Conservation (phyloP, 1,140 invertebrate genomes). For the Samia ricini region DNA sequence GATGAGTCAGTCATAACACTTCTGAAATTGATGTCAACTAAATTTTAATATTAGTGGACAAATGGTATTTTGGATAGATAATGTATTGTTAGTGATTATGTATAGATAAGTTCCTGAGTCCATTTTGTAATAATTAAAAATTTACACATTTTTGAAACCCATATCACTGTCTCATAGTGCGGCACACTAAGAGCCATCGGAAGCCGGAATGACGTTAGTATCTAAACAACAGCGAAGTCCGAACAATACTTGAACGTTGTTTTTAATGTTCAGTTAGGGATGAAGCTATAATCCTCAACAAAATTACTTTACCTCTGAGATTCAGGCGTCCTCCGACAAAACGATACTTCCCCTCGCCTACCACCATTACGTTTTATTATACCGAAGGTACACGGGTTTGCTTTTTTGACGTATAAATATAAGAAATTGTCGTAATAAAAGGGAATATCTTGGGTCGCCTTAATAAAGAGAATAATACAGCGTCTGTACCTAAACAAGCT, state of each 20-base stretch:
- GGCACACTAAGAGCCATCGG: too few relatives aligned
- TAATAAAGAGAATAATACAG: constrained; percentile 27
- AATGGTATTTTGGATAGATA: too few relatives aligned
- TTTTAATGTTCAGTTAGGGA: constrained; percentile 37
- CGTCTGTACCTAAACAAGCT: constrained; percentile 14
- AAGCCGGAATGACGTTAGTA: neutral
- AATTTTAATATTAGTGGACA: too few relatives aligned
- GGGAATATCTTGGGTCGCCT: constrained; percentile 26
- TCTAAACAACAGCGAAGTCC: constrained; percentile 7
- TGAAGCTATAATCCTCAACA: constrained; percentile 37
- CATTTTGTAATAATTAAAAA: too few relatives aligned
- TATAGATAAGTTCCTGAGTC: too few relatives aligned
- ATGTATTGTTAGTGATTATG: too few relatives aligned
- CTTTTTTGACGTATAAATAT: constrained; percentile 51
- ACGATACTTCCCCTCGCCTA: constrained; percentile 35
- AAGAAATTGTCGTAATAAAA: constrained; percentile 35
- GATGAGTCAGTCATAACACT: too few relatives aligned
- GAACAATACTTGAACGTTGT: constrained; percentile 23
- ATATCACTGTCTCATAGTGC: too few relatives aligned
- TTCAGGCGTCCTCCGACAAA: constrained; percentile 33
- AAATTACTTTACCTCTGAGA: constrained; percentile 47
- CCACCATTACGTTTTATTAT: constrained; percentile 60
- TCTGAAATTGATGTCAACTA: too few relatives aligned
- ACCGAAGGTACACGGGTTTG: constrained; percentile 47
- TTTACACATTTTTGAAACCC: too few relatives aligned